Evolutionary conservation across 2,888 invertebrate species (phyloP).

Genomic region (Drosophila nr. fundita): DNA sequence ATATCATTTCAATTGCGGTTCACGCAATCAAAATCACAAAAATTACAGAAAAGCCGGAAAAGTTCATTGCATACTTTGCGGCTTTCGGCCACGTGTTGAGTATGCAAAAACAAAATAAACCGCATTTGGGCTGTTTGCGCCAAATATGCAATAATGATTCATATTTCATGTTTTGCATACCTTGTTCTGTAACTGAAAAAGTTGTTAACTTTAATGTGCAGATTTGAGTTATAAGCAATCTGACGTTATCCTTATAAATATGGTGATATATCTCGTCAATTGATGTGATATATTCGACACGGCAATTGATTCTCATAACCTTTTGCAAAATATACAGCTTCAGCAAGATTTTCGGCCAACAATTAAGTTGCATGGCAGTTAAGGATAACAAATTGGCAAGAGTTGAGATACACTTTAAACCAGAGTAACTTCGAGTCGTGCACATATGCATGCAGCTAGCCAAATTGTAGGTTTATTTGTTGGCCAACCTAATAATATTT

Average conservation of each 20-base stretch:
- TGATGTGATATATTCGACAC: background rate
- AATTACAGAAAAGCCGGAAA: slow-evolving; percentile 34
- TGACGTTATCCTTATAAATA: background rate
- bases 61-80: slow-evolving; percentile 52
- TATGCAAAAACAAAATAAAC: slow-evolving; percentile 51
- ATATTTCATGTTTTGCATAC: slow-evolving; percentile 35
- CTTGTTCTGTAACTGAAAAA: background rate
- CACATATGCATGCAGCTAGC: background rate
- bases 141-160: slow-evolving; percentile 63
- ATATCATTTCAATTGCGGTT: slow-evolving; percentile 74
- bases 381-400: background rate
- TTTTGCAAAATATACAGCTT: background rate
- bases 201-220: background rate
- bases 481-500: slow-evolving; percentile 70
- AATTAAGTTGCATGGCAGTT: background rate
- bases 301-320: background rate
- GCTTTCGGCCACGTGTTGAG: slow-evolving; percentile 59
- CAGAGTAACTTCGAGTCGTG: slow-evolving; percentile 2
- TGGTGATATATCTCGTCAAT: background rate
- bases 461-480: background rate
- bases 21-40: slow-evolving; percentile 54
- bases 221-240: background rate
- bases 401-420: background rate
- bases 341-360: background rate
- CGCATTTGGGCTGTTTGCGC: slow-evolving; percentile 56